Evolutionary conservation across 1,140 invertebrate species (phyloP).

Genomic region (Chrysopa pallens): DNA sequence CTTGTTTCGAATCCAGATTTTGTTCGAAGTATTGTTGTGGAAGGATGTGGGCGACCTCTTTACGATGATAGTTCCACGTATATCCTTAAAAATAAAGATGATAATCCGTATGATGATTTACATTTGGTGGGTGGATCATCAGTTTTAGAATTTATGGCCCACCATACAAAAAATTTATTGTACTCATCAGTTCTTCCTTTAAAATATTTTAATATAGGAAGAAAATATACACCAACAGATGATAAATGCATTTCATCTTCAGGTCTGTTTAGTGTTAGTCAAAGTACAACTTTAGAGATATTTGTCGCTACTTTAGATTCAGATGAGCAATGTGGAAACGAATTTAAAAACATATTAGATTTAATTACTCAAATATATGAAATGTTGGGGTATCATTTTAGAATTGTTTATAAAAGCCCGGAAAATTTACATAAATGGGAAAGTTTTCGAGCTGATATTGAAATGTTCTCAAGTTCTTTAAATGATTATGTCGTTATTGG

Average conservation of each 20-base stretch:
- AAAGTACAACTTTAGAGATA: conserved; percentile 35
- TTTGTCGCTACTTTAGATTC: conserved; percentile 30
- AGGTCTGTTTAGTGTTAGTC: conserved; percentile 39
- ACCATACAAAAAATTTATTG: conserved; percentile 38
- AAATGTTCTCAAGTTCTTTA: conserved; percentile 41
- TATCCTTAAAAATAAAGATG: conserved; percentile 25
- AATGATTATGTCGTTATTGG: conserved; percentile 43
- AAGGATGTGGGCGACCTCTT: conserved; percentile 42
- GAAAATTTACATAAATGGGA: conserved; percentile 34
- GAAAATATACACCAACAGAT: conserved; percentile 34
- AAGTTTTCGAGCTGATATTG: conserved; percentile 36
- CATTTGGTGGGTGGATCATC: conserved; percentile 46
- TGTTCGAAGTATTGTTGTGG: conserved; percentile 40
- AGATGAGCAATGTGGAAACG: conserved; percentile 19
- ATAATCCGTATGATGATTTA: conserved; percentile 26
- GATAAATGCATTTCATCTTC: conserved; percentile 4
- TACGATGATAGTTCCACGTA: conserved; percentile 34
- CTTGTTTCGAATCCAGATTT: conserved; percentile 48
- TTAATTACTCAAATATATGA: conserved; percentile 31
- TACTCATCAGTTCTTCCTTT: conserved; percentile 34
- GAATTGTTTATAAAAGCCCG: conserved; percentile 32
- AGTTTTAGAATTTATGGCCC: conserved; percentile 38
- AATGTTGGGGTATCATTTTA: conserved; percentile 37
- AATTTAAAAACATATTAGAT: conserved; percentile 27
- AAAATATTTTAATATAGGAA: conserved; percentile 37